Conservation (phyloP, 2,888 invertebrate species). For the Strigamia maritima region DNA sequence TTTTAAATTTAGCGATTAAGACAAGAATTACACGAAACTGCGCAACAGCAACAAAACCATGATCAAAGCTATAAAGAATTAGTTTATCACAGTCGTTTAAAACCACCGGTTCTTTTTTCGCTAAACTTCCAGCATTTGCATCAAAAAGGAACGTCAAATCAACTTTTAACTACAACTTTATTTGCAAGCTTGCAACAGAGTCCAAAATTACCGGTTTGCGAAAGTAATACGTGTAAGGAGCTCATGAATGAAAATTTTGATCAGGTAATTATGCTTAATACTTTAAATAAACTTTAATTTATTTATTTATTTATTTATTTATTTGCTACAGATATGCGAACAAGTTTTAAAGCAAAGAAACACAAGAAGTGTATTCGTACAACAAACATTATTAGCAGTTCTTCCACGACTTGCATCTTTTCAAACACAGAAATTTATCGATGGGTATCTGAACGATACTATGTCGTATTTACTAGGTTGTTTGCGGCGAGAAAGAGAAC, state of each 20-base stretch:
- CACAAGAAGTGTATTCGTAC: constrained; percentile 74
- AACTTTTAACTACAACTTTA: constrained; percentile 31
- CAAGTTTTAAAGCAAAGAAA: constrained; percentile 74
- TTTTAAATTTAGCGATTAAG: constrained; percentile 47
- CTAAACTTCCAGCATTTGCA: constrained; percentile 44
- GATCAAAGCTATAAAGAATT: constrained; percentile 45
- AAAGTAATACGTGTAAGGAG: constrained; percentile 80
- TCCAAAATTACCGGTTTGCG: constrained; percentile 62
- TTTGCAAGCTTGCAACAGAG: not conserved
- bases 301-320: constrained; percentile 7
- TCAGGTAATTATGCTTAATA: constrained; percentile 52
- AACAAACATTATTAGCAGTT: constrained; percentile 78
- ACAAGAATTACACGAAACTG: constrained; percentile 53
- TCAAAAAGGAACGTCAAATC: constrained; percentile 41
- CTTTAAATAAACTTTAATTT: constrained; percentile 19
- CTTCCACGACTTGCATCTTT: constrained; percentile 93
- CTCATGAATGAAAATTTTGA: constrained; percentile 79
- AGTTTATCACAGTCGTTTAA: constrained; percentile 38
- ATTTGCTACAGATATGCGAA: constrained; percentile 50
- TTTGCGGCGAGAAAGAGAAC: constrained; percentile 77
- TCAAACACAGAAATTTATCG: constrained; percentile 73
- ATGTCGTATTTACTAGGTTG: constrained; percentile 74
- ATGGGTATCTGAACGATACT: constrained; percentile 65
- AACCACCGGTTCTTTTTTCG: constrained; percentile 40
- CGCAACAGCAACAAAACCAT: constrained; percentile 51